These are phyloP conservation scores for Melanotaenia nigrans DNA, from an alignment of 2,797 vertebrate genomes.

Conservation along the genomic window DNA sequence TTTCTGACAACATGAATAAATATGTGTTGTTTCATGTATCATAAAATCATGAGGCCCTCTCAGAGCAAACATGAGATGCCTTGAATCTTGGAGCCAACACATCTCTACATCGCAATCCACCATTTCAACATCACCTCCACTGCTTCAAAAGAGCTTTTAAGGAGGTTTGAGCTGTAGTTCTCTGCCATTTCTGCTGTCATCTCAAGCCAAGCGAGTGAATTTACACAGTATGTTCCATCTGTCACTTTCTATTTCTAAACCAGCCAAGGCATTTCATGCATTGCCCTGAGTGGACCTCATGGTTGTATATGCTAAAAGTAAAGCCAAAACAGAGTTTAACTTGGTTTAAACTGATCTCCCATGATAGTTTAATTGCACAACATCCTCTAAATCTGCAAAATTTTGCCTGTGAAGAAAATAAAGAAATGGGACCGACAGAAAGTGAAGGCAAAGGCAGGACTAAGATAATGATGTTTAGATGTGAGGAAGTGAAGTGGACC, in stretches of 20 bases:
- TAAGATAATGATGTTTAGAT: conserved; percentile 76
- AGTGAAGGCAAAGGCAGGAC: conserved; percentile 37
- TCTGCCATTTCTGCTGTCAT: conserved; percentile 17
- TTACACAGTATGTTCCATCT: conserved; percentile 54
- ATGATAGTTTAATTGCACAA: conserved; percentile 56
- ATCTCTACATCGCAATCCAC: neutral
- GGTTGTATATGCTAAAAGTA: conserved; percentile 32
- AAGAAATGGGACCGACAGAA: conserved; percentile 25
- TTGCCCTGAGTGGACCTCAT: conserved; percentile 25
- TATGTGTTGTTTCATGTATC: no score
- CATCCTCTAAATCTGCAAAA: conserved; percentile 24
- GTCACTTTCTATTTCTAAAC: conserved; percentile 63
- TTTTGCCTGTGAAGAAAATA: conserved; percentile 32
- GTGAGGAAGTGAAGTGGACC: conserved; percentile 68
- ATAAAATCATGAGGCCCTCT: neutral
- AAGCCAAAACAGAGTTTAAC: conserved; percentile 30
- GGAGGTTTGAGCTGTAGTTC: neutral
- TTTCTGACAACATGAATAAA: neutral
- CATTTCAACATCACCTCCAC: conserved; percentile 5
- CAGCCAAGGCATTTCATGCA: conserved; percentile 24
- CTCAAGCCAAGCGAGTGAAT: conserved; percentile 35
- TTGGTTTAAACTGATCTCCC: conserved; percentile 26
- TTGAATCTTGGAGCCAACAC: neutral
- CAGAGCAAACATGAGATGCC: neutral
- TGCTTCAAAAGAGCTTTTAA: neutral